Conservation (phyloP, 1,140 invertebrate genomes). For the Meloidogyne exigua region DNA sequence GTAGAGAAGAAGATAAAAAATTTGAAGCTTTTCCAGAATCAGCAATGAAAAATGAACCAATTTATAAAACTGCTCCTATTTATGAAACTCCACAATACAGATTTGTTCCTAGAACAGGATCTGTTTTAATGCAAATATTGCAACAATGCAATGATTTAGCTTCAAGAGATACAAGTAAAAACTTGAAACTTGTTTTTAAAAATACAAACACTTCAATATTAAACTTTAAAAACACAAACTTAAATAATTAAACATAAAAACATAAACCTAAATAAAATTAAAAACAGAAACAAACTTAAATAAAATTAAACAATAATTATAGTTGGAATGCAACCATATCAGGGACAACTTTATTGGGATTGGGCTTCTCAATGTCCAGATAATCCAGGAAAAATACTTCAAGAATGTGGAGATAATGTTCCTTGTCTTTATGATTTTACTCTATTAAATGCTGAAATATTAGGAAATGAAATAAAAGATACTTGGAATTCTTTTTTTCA, state of each 20-base stretch:
- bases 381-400: constrained; percentile 56
- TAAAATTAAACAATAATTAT: constrained; percentile 7
- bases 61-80: constrained; percentile 58
- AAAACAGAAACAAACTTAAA: too few relatives aligned
- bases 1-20: constrained; percentile 60
- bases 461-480: constrained; percentile 56
- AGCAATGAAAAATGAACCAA: constrained; percentile 49
- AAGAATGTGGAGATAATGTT: constrained; percentile 59
- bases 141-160: constrained; percentile 47
- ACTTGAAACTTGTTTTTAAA: too few relatives aligned
- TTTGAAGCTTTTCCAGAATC: constrained; percentile 63
- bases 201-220: too few relatives aligned
- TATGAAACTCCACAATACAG: constrained; percentile 51
- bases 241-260: too few relatives aligned
- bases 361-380: constrained; percentile 59
- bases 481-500: constrained; percentile 51
- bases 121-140: constrained; percentile 39
- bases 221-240: too few relatives aligned
- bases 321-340: constrained; percentile 58
- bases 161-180: constrained; percentile 31
- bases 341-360: constrained; percentile 47
- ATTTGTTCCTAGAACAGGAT: constrained; percentile 47
- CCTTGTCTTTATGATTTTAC: constrained; percentile 60
- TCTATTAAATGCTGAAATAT: constrained; percentile 58
- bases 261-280: background rate